Evolutionary conservation across 2,888 invertebrate species (phyloP), one percentile per base, ranked within the genome.

Genomic region (Acutogordius australiensis): DNA sequence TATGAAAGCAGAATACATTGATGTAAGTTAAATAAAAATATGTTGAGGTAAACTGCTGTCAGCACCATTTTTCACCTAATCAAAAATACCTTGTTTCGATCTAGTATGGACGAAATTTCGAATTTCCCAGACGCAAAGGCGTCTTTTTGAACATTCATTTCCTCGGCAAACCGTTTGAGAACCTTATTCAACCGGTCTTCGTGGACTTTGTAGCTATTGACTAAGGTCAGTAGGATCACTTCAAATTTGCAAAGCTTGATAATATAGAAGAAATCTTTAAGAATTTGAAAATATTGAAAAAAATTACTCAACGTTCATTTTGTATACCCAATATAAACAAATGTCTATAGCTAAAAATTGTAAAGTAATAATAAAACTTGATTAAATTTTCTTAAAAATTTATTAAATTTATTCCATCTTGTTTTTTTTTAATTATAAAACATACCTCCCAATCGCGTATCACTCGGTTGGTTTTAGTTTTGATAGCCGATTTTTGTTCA

Each of bases 121-220:
- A 21, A 51, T 21, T 51, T 51, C 23, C 51, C 51, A 23, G 51
- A 51, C 23, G 8, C 4, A 51, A 51, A 51, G 26, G 18, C 23
- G 18, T 51, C 51, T 23, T 8, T 8, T 26, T 51, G 18, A 23
- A n/a, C 8, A 23, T 51, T 51, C 51, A 51, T n/a, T 23, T 51
- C 51, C 4, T 21, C 4, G 18, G 4, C 4, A 51, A 23, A 8
- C 26, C 23, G 8, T 21, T 51, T 4, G 26, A 51, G 13, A 51
- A 21, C 4, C 4, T 23, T 23, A 51, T 51, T 23, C n/a, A 51
- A 51, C 23, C 51, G 13, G 4, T 8, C 13, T 51, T 51, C 51
- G 26, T 51, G 51, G 23, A 51, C 51, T 51, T 51, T 51, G 26
- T n/a, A 51, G 26, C 26, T 51, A 26, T 51, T 51, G 4, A 51